Evolutionary conservation across 2,888 invertebrate species (phyloP), one percentile per base, ranked within the genome.

Genomic region (Lycocerus yunnanus): DNA sequence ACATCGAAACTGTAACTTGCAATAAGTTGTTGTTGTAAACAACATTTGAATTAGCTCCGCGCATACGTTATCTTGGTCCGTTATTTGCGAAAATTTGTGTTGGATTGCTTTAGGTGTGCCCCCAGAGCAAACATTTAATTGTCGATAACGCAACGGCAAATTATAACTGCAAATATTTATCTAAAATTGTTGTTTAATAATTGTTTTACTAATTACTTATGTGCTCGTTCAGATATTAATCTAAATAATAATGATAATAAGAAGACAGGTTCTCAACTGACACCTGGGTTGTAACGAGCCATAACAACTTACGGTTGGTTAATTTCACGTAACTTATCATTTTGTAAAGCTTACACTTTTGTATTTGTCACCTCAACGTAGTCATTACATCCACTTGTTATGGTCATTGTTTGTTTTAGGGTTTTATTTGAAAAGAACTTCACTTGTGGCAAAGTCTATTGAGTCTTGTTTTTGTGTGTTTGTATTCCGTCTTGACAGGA

Each of bases 231-330:
- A 43, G 43, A 43, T 43, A 43, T 43, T 43, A 43, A 69, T 69
- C 69, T 59, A 59, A 20, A 69, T 59, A 15, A 20, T 58, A 73
- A 66, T 70, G 69, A 74, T 80, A 80, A 82, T 78, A 80, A 79
- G 43, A 43, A 5, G 81, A 82, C 83, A 82, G 77, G 68, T 77
- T 75, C 43, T 43, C 78, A 78, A 80, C 77, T 79, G 82, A 79
- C 81, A 77, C 78, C 78, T 76, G 78, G 78, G n/a, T 74, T 73
- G 78, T 84, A 84, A 84, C 83, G 83, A 84, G 81, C 79, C 82
- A 79, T 81, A 78, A 80, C 80, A 79, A 78, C 78, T 75, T 77
- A 76, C 74, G 74, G 75, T 73, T 74, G 69, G 72, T 74, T 80
- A 76, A 77, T 78, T 77, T 78, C 78, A 79, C 80, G 79, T 79